Percentiles rank a stretch among this genome's conserved stretches.
phyloP scores from a whole-genome alignment of 92 coral and sea anemone genomes.

The Desmophyllum pertusum region DNA sequence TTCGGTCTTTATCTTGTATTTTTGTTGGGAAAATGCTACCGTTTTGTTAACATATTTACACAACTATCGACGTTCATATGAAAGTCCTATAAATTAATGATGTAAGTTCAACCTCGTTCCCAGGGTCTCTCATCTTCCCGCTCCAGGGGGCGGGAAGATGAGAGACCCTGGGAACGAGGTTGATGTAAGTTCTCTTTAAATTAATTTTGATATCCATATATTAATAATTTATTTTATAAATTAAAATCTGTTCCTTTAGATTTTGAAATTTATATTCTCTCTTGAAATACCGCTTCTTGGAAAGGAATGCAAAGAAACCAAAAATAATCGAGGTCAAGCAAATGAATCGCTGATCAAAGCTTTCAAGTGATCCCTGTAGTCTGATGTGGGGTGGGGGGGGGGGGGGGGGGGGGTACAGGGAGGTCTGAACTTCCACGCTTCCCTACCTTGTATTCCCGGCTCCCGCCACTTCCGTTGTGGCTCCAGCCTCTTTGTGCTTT shows the following conservation, averaged over 20 bases:
- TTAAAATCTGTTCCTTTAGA: neutral
- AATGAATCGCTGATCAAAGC: neutral
- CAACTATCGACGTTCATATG: neutral
- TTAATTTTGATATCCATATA: neutral
- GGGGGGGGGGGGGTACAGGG: no score
- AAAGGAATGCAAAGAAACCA: neutral
- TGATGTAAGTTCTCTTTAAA: neutral
- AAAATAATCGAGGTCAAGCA: neutral
- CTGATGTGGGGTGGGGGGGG: no score
- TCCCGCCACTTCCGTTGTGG: no score
- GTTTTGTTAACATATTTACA: constrained; percentile 3
- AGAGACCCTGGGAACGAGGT: no score
- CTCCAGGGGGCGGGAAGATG: no score
- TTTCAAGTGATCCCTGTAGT: neutral
- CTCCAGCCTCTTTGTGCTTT: no score
- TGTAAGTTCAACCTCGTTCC: no score
- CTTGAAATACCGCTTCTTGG: neutral
- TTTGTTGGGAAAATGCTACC: neutral
- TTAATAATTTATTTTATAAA: neutral
- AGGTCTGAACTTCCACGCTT: no score
- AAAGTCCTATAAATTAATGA: neutral
- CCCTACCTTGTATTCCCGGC: no score
- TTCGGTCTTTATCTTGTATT: neutral
- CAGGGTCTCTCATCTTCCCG: no score
- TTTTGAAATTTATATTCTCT: neutral